A percentile compares a stretch with the other conserved stretches of the same genome.
phyloP scores from a whole-genome alignment of 2,888 invertebrate genomes.

The Autographa pulchrina region DNA sequence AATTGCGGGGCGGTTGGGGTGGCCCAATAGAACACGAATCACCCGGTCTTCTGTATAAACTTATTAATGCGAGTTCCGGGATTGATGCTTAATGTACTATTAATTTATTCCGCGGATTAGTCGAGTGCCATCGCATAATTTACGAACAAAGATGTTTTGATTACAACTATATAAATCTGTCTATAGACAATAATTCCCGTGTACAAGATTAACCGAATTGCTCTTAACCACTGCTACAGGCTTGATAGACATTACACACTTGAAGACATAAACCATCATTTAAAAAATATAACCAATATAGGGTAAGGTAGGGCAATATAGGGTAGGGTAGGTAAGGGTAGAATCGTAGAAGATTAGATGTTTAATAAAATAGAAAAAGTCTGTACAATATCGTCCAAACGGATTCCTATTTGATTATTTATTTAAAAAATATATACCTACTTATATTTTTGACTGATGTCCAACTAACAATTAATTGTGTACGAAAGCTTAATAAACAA shows the following conservation, averaged over 20 bases:
- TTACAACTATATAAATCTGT: slow-evolving; percentile 14
- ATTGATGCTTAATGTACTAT: slow-evolving; percentile 84
- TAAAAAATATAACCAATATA: too few species aligned
- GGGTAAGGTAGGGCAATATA: too few species aligned
- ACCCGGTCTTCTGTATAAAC: slow-evolving; percentile 76
- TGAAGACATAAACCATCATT: too few species aligned
- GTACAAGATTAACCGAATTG: neutral
- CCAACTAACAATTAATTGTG: neutral
- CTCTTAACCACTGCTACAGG: neutral
- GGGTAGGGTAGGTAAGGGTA: too few species aligned
- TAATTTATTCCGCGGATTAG: slow-evolving; percentile 84
- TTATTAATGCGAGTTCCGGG: slow-evolving; percentile 82
- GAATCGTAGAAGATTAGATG: too few species aligned
- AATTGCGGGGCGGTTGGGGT: slow-evolving; percentile 82
- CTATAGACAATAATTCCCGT: neutral
- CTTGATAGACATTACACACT: too few species aligned
- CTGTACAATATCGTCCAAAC: neutral
- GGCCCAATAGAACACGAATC: slow-evolving; percentile 72
- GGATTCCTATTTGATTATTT: neutral
- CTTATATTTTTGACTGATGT: neutral
- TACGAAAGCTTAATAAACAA: neutral
- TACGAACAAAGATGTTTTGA: slow-evolving; percentile 56
- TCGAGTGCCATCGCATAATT: slow-evolving; percentile 76
- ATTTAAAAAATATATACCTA: neutral
- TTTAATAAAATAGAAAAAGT: too few species aligned